A percentile compares a stretch with the other conserved stretches of the same genome.
Conservation (phyloP, 2,888 invertebrate genomes). For the Carterocephalus palaemon region DNA sequence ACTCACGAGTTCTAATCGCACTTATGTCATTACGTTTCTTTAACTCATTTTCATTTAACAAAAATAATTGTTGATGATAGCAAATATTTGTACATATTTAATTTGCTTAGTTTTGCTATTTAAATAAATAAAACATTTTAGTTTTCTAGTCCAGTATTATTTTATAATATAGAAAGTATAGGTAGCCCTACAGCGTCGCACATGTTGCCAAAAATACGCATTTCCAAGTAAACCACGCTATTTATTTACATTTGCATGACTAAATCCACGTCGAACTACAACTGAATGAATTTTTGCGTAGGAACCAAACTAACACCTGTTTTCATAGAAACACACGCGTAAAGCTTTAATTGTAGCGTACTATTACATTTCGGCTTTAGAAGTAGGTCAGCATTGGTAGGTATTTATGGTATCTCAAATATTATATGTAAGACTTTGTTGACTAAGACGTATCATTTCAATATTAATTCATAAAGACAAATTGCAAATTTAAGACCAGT, state of each 20-base stretch:
- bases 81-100: too few species aligned
- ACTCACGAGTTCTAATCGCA: too few species aligned
- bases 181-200: conserved; percentile 1
- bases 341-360: conserved; percentile 7
- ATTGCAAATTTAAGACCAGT: too few species aligned
- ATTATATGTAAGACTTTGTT: neutral
- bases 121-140: too few species aligned
- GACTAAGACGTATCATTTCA: too few species aligned
- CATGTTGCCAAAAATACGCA: conserved; percentile 10
- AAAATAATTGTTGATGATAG: too few species aligned
- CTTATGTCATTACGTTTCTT: too few species aligned
- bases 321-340: conserved; percentile 12
- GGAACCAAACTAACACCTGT: conserved; percentile 16
- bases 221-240: neutral
- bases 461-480: too few species aligned
- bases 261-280: conserved; percentile 10
- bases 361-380: neutral
- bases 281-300: conserved; percentile 19
- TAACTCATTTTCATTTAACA: too few species aligned
- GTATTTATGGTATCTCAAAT: neutral
- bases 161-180: too few species aligned
- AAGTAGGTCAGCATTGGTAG: conserved; percentile 8
- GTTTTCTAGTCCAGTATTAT: too few species aligned
- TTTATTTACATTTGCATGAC: conserved; percentile 11
- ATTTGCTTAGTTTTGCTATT: too few species aligned